A percentile compares a stretch with the other conserved stretches of the same genome.
These are phyloP conservation scores for Phoeniculus purpureus DNA, from an alignment of 2,797 vertebrate genomes.

Conservation along the genomic window DNA sequence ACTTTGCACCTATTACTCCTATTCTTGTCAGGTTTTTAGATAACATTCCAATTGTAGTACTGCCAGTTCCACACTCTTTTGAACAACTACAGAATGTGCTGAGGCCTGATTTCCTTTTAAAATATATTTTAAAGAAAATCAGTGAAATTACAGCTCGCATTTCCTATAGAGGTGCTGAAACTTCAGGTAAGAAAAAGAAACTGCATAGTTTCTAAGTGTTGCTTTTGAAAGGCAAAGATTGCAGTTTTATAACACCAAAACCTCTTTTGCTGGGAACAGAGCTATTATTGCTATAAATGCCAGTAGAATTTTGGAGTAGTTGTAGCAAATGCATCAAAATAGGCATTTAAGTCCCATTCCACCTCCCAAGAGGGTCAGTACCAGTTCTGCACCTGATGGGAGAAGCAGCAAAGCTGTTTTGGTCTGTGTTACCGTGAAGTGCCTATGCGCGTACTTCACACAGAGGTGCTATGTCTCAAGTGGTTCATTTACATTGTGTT, in stretches of 20 bases:
- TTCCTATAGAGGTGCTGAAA: neutral
- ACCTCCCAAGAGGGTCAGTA: neutral
- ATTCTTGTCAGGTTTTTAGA: conserved; percentile 40
- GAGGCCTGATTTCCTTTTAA: conserved; percentile 14
- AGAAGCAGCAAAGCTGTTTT: neutral
- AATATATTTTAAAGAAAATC: conserved; percentile 17
- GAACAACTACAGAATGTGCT: neutral
- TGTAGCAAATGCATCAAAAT: conserved; percentile 7
- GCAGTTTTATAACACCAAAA: neutral
- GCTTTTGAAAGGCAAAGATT: conserved; percentile 1
- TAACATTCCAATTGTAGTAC: conserved; percentile 12
- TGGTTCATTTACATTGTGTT: neutral
- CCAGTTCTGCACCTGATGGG: neutral
- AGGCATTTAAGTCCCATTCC: neutral
- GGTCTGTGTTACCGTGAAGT: neutral
- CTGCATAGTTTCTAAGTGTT: neutral
- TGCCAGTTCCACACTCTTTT: conserved; percentile 30
- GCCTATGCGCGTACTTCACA: neutral
- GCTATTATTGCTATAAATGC: conserved; percentile 2
- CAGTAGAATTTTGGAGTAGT: neutral
- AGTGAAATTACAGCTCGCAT: conserved; percentile 3
- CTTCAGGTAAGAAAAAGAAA: conserved; percentile 14
- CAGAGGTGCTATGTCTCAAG: neutral
- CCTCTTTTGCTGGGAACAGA: neutral
- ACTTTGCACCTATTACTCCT: conserved; percentile 36